These are phyloP conservation scores for Alsophila aescularia DNA, from an alignment of 2,888 invertebrate species.

Conservation along the genomic window DNA sequence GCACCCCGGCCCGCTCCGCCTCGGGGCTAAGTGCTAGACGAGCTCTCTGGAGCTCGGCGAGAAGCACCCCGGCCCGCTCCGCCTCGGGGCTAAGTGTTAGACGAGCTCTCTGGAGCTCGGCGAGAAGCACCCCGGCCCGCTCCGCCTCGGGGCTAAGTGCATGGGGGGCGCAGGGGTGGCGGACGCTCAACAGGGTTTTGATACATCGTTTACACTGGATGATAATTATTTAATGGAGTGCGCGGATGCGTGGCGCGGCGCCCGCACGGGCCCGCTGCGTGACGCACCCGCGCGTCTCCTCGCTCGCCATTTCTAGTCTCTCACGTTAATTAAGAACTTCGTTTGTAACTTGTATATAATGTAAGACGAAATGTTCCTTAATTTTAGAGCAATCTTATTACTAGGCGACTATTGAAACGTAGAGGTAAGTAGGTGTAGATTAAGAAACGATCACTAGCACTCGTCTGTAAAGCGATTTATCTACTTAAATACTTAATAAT, in stretches of 20 bases:
- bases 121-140: not conserved
- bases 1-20: not conserved
- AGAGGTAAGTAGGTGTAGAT: conserved; percentile 5
- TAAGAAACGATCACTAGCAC: conserved; percentile 30
- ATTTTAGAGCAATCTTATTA: conserved; percentile 33
- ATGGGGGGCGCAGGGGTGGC: not conserved
- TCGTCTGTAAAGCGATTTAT: conserved; percentile 34
- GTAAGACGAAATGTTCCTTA: conserved; percentile 37
- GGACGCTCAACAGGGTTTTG: conserved; percentile 29
- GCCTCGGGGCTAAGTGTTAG: conserved; percentile 15
- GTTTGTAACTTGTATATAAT: conserved; percentile 28
- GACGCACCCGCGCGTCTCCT: not conserved
- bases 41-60: conserved; percentile 6
- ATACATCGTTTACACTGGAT: conserved; percentile 31
- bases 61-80: not conserved
- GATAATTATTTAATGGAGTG: too few relatives aligned
- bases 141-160: not conserved
- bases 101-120: conserved; percentile 7
- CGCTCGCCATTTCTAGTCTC: conserved; percentile 14
- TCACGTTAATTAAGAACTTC: conserved; percentile 24
- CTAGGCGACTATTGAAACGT: conserved; percentile 16
- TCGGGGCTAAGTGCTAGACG: conserved; percentile 17
- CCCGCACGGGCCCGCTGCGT: not conserved
- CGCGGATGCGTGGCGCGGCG: not conserved
- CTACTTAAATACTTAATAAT: not conserved